Conservation (phyloP, 2,113 vertebrate genomes). For the Anolis carolinensis region DNA sequence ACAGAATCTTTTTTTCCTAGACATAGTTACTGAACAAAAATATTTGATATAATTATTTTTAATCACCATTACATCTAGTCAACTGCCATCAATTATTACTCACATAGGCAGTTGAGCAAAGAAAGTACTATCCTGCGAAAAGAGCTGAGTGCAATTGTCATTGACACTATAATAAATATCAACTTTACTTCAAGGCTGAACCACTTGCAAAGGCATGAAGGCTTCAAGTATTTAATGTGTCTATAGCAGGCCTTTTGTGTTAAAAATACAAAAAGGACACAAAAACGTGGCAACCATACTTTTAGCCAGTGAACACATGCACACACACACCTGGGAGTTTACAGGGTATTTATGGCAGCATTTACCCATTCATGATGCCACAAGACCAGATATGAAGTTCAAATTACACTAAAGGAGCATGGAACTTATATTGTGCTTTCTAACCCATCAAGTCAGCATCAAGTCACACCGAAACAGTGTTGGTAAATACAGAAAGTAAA, state of each 20-base stretch:
- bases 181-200: background rate
- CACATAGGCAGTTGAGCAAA: background rate
- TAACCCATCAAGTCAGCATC: background rate
- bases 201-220: background rate
- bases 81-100: background rate
- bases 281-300: background rate
- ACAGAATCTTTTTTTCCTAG: background rate
- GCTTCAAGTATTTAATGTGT: background rate
- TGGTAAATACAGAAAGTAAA: constrained; percentile 45
- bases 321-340: background rate
- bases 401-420: background rate
- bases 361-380: background rate
- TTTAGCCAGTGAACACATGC: background rate
- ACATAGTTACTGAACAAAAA: background rate
- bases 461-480: background rate
- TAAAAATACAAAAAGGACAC: background rate
- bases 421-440: background rate
- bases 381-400: background rate
- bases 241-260: background rate
- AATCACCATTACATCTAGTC: background rate
- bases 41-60: constrained; percentile 5
- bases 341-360: background rate
- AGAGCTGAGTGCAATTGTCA: background rate
- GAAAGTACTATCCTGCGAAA: background rate
- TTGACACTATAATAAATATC: background rate